Evolutionary conservation across 2,888 invertebrate species (phyloP).

Genomic region (Monopis laevigella): DNA sequence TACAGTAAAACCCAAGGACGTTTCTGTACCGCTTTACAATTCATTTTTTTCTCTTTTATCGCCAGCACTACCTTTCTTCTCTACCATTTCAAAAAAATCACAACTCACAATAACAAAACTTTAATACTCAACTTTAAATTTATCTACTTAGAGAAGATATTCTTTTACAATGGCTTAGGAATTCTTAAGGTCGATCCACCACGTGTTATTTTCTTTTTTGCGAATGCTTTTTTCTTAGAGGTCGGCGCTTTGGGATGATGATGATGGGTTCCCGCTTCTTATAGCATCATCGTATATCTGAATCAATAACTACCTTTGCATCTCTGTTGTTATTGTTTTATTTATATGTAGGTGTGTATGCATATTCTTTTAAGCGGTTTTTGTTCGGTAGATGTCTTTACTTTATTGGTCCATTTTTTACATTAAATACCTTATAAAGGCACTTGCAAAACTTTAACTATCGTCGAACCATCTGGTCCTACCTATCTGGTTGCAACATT

Average conservation of each 20-base stretch:
- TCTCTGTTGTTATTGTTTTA: no score
- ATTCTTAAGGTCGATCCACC: constrained; percentile 42
- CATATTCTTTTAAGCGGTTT: no score
- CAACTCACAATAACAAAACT: constrained; percentile 18
- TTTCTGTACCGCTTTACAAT: constrained; percentile 53
- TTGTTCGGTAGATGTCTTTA: no score
- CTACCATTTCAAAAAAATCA: constrained; percentile 28
- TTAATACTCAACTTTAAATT: constrained; percentile 27
- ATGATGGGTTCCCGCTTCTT: constrained; percentile 9
- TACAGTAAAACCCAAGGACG: constrained; percentile 62
- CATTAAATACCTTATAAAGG: no score
- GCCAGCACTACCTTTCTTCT: constrained; percentile 47
- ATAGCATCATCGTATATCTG: no score
- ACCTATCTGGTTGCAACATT: constrained; percentile 9
- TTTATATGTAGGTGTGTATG: no score
- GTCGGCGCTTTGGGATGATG: constrained; percentile 24
- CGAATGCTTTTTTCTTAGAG: constrained; percentile 38
- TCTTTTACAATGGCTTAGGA: constrained; percentile 19
- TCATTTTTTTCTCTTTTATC: constrained; percentile 44
- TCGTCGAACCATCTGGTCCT: constrained; percentile 9
- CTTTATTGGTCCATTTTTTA: no score
- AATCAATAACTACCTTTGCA: no score
- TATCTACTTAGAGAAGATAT: constrained; percentile 19
- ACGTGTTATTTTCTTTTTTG: constrained; percentile 54
- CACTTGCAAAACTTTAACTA: no score